Percentiles rank a stretch among this genome's conserved stretches.
These are phyloP conservation scores for Novumbra hubbsi DNA, from an alignment of 2,797 vertebrate genomes.

Conservation along the genomic window DNA sequence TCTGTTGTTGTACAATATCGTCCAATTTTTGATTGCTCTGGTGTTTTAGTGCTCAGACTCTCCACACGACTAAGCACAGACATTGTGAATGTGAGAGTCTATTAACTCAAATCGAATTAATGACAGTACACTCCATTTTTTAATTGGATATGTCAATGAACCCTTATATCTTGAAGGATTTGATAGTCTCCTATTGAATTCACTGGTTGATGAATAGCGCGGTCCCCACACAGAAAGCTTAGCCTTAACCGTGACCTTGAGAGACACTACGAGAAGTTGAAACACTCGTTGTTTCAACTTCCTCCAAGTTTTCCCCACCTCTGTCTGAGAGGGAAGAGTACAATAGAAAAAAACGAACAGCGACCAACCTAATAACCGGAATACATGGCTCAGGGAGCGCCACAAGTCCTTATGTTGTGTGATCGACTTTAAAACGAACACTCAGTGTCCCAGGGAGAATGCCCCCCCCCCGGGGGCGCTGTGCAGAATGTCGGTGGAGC, in stretches of 20 bases:
- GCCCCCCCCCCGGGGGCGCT: constrained; percentile 24
- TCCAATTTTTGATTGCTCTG: not conserved
- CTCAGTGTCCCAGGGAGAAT: constrained; percentile 18
- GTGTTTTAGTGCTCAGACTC: not conserved
- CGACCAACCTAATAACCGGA: constrained; percentile 41
- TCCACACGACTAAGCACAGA: not conserved
- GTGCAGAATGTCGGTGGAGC: constrained; percentile 15
- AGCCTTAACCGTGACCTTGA: constrained; percentile 34
- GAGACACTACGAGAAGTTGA: constrained; percentile 17
- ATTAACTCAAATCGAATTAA: not conserved
- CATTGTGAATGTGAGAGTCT: not conserved
- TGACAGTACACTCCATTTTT: not conserved
- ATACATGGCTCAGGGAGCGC: constrained; percentile 46
- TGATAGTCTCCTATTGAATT: constrained; percentile 20
- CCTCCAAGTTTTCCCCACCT: not conserved
- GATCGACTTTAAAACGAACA: constrained; percentile 52
- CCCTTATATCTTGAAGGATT: constrained; percentile 25
- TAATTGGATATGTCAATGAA: not conserved
- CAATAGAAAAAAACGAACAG: not conserved
- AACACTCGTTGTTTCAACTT: constrained; percentile 10
- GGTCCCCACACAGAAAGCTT: not conserved
- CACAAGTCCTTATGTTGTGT: constrained; percentile 45
- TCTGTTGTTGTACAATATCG: not conserved
- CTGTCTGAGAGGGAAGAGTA: constrained; percentile 3
- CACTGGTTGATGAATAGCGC: constrained; percentile 31